Base-by-base conservation (phyloP, 30 jellyfish, hydroid and myxozoan genomes). In the Catostylus mosaicus region DNA sequence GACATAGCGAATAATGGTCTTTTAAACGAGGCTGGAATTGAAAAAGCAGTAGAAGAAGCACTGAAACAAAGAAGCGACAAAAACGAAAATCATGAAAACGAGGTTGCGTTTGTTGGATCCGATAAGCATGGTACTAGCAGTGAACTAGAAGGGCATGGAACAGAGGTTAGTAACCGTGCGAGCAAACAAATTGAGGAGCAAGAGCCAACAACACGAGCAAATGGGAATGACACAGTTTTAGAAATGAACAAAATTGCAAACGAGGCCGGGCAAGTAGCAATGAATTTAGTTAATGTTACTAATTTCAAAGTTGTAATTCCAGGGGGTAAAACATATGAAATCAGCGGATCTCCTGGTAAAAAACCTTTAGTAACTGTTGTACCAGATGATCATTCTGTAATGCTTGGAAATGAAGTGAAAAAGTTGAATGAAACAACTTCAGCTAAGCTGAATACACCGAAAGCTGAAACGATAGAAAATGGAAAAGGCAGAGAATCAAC, bases 251-350 rank as follows among this genome's bases (percentile, higher is more conserved):
- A 87, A 48, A 69, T 87, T 0, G 91, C 90, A 54, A 67, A 45
- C 35, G 88, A 71, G 62, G 87, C 89, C 26, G 96, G 91, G 0
- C 96, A 76, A 27, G 80, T 86, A 1, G 96, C 96, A 7, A 90
- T 80, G 93, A 79, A 90, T 48, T 80, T 72, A 26, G 97, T 84
- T 11, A 90, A 90, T 34, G 89, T 82, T n/a, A 84, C 96, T 0
- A 90, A 84, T 37, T 90, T 90, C 35, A 90, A 83, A 60, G 96
- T 90, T 67, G 93, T 90, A 30, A 82, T 90, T 47, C 97, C 97
- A 16, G 97, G 97, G 7, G 97, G 97, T 4, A 83, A 90, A 29
- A 79, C 86, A 20, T 78, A 80, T 33, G 89, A 90, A 65, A 66
- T 90, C 76, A 68, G 86, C 29, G 97, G 97, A 1, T 29, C 89